These are phyloP conservation scores for Tetraodon nigroviridis DNA, from an alignment of 2,113 vertebrate species.

Conservation along the genomic window DNA sequence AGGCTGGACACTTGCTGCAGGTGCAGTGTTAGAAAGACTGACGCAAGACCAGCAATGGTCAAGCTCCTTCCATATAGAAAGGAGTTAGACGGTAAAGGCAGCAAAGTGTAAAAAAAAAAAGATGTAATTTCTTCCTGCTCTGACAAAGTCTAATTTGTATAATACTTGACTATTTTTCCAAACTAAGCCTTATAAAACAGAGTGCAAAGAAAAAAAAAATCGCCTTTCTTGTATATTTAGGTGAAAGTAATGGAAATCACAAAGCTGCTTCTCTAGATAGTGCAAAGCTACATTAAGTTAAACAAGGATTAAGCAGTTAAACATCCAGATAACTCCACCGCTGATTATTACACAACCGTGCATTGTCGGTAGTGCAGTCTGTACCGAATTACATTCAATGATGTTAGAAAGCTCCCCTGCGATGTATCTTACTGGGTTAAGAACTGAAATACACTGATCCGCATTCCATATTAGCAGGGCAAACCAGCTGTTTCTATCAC, in stretches of 20 bases:
- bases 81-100: background rate
- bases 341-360: conserved; percentile 38
- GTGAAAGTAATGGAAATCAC: conserved; percentile 50
- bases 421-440: conserved; percentile 64
- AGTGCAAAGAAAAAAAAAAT: conserved; percentile 43
- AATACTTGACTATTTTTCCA: conserved; percentile 47
- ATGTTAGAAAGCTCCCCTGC: conserved; percentile 60
- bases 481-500: conserved; percentile 73
- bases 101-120: conserved; percentile 12
- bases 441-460: conserved; percentile 68
- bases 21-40: conserved; percentile 56
- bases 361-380: conserved; percentile 39
- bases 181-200: conserved; percentile 49
- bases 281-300: conserved; percentile 45
- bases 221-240: conserved; percentile 31
- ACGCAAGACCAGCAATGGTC: conserved; percentile 62
- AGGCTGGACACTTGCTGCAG: conserved; percentile 53
- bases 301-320: conserved; percentile 57
- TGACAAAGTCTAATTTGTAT: conserved; percentile 49
- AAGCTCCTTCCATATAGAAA: conserved; percentile 10
- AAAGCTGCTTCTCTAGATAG: conserved; percentile 45
- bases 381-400: conserved; percentile 54
- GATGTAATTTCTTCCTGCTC: conserved; percentile 26
- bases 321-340: conserved; percentile 47
- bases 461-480: conserved; percentile 72